Evolutionary conservation across 2,113 vertebrate species (phyloP).

Genomic region (Alexandromys fortis): DNA sequence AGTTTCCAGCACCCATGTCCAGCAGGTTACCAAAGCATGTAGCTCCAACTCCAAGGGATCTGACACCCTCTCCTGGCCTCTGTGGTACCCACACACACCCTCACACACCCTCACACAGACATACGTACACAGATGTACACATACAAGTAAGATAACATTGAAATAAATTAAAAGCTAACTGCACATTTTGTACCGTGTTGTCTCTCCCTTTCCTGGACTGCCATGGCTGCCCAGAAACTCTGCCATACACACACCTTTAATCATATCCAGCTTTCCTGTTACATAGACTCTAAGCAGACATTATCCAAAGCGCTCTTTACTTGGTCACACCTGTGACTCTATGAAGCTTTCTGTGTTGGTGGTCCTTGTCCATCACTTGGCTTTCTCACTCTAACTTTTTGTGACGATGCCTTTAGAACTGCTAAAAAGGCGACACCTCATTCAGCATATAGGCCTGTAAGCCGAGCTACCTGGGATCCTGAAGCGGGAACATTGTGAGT

Average conservation of each 20-base stretch:
- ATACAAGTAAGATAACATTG: neutral
- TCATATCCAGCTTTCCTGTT: neutral
- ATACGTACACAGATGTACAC: neutral
- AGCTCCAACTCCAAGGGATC: neutral
- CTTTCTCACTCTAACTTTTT: neutral
- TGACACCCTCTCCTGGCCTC: neutral
- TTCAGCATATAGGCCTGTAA: neutral
- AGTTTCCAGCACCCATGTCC: neutral
- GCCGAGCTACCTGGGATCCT: neutral
- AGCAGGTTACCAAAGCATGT: neutral
- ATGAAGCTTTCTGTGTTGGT: neutral
- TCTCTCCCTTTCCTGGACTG: neutral
- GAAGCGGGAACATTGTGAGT: neutral
- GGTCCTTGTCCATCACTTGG: neutral
- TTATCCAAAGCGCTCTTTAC: neutral
- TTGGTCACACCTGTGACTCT: neutral
- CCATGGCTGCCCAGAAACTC: neutral
- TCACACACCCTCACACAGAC: neutral
- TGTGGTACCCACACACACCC: neutral
- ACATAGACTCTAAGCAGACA: neutral
- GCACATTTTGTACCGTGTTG: neutral
- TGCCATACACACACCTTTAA: too few species aligned
- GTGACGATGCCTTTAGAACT: neutral
- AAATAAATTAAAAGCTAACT: neutral
- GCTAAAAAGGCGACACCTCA: neutral